phyloP scores from a whole-genome alignment of 1,140 invertebrate genomes.

The Brachionus calyciflorus region DNA sequence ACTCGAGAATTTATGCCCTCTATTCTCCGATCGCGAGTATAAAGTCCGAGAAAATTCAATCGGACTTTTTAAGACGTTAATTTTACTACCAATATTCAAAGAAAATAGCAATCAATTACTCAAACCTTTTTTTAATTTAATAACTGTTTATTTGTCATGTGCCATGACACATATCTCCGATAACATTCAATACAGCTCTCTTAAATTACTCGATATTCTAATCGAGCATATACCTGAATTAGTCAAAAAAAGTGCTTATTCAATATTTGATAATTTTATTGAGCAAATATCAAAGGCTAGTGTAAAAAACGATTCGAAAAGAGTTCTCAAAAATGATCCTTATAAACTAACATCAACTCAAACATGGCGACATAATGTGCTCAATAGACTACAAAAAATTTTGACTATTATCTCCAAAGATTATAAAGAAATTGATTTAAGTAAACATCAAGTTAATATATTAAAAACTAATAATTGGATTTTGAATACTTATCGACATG shows the following conservation, averaged over 20 bases:
- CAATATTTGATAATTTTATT: constrained; percentile 73
- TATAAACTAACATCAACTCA: constrained; percentile 51
- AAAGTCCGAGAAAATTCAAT: constrained; percentile 68
- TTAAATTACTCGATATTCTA: constrained; percentile 69
- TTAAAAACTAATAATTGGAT: constrained; percentile 6
- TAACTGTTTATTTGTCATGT: constrained; percentile 75
- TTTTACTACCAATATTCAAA: constrained; percentile 60
- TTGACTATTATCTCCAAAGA: constrained; percentile 48
- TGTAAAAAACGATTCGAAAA: constrained; percentile 44
- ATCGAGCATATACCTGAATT: constrained; percentile 66
- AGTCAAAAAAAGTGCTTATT: constrained; percentile 67
- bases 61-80: constrained; percentile 68
- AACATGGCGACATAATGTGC: constrained; percentile 53
- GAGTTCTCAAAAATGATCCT: constrained; percentile 51
- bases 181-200: constrained; percentile 74
- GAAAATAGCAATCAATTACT: constrained; percentile 56
- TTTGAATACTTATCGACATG: constrained; percentile 44
- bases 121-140: constrained; percentile 70
- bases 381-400: constrained; percentile 51
- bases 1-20: constrained; percentile 68
- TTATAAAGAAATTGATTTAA: neutral
- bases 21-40: constrained; percentile 71
- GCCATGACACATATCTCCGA: constrained; percentile 80
- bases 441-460: neutral
- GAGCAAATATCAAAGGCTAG: constrained; percentile 68